These are phyloP conservation scores for Anthopleura xanthogrammica DNA, from an alignment of 92 coral and sea anemone species.

Conservation along the genomic window DNA sequence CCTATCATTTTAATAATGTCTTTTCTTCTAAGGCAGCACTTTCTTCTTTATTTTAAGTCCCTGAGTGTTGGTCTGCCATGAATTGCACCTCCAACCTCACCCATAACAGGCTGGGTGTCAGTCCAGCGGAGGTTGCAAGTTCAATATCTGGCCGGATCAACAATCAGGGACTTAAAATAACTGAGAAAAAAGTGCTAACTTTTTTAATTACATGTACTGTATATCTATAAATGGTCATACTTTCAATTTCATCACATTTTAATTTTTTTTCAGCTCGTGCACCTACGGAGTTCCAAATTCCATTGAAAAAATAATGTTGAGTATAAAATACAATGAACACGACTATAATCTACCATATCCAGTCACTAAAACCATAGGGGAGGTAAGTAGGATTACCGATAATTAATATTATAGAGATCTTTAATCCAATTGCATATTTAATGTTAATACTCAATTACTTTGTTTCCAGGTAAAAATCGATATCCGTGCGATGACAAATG, in stretches of 20 bases:
- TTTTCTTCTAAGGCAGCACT: too few species aligned
- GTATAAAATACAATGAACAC: conserved; percentile 52
- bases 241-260: background rate
- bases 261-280: conserved; percentile 23
- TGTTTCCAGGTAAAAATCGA: conserved; percentile 74
- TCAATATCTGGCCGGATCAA: too few species aligned
- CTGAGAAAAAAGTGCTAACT: background rate
- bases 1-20: too few species aligned
- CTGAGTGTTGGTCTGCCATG: too few species aligned
- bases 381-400: conserved; percentile 47
- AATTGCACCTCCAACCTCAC: too few species aligned
- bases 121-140: too few species aligned
- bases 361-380: conserved; percentile 81
- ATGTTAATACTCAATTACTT: background rate
- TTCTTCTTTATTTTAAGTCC: too few species aligned
- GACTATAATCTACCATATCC: conserved; percentile 84
- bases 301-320: conserved; percentile 72
- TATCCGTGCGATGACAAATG: conserved; percentile 67
- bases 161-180: too few species aligned
- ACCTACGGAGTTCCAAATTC: conserved; percentile 40
- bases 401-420: too few species aligned
- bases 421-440: too few species aligned
- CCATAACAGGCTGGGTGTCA: too few species aligned
- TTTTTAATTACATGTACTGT: too few species aligned
- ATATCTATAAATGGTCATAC: background rate